Evolutionary conservation across 2,888 invertebrate genomes (phyloP), one percentile per base, ranked within the genome.

Genomic region (Mellilla xanthometata): DNA sequence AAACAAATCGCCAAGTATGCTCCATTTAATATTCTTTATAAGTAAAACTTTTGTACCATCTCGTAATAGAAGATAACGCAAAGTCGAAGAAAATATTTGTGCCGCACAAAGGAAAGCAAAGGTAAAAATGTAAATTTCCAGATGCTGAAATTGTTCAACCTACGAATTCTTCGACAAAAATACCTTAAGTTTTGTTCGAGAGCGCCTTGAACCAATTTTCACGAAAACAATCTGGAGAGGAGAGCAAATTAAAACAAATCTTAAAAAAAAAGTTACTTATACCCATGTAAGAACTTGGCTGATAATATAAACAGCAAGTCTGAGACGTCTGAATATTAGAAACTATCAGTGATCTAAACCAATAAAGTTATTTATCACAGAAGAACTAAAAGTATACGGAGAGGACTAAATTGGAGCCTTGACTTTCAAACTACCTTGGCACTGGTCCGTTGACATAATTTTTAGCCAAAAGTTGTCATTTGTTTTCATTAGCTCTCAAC

Each of bases 151-250:
- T 23, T 33, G 23, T 33, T 33, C 8, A 32, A 34, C 33, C 28
- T 12, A 33, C 9, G 33, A 8, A 27, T 15, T 27, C 35, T 15
- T 15, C 24, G 13, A 7, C 15, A 4, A 35, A 35, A 27, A 35
- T 27, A 12, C 28, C 26, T 9, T 12, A 35, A 26, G 27, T 35
- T 27, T 10, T 34, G 24, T 12, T 10, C 11, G 8, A n/a, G 6
- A 19, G 10, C 28, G 13, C n/a, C 27, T 24, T 8, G 8, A 22
- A 28, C n/a, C 28, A 22, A 35, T 36, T 36, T 28, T 28, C 12
- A 9, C 28, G 36, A 28, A 28, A 36, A 29, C 28, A 28, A 36
- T 28, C 28, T 35, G 13, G 12, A 19, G 28, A 28, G 19, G 8
- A 28, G 15, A 8, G 10, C 4, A 28, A 9, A 12, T 12, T 26